These are phyloP conservation scores for Drosophila mauritiana DNA, from an alignment of 1,140 invertebrate genomes.

Conservation along the genomic window DNA sequence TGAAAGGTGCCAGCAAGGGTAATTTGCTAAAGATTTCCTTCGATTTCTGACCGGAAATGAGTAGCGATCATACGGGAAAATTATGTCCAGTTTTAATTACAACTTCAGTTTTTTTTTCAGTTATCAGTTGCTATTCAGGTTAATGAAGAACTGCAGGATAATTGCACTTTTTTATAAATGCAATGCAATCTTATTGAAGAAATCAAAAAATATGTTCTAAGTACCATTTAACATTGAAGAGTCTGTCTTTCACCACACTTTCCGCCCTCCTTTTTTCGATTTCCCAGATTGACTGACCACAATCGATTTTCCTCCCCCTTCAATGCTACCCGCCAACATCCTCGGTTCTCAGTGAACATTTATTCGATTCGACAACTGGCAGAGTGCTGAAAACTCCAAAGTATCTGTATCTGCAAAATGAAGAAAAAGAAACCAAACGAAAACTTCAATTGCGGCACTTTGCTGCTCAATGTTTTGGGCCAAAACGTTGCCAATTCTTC, in stretches of 20 bases:
- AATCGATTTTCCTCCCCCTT: conserved; percentile 8
- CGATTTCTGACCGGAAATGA: conserved; percentile 7
- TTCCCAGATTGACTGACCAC: conserved; percentile 9
- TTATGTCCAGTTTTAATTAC: conserved; percentile 25
- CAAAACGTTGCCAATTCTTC: conserved; percentile 73
- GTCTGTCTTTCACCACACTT: neutral
- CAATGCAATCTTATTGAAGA: neutral
- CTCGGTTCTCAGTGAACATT: conserved; percentile 38
- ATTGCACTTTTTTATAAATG: too few species aligned
- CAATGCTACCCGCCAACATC: conserved; percentile 12
- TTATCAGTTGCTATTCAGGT: neutral
- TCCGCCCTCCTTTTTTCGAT: neutral
- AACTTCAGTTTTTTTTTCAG: too few species aligned
- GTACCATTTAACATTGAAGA: neutral
- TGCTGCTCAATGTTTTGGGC: conserved; percentile 52
- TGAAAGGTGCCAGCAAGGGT: conserved; percentile 13
- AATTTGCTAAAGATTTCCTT: conserved; percentile 31
- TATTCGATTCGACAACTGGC: conserved; percentile 46
- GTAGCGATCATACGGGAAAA: neutral
- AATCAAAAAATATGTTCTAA: neutral
- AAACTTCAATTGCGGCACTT: conserved; percentile 61
- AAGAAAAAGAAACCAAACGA: conserved; percentile 15
- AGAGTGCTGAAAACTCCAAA: conserved; percentile 40
- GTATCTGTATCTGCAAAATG: conserved; percentile 1
- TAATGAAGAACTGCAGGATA: too few species aligned